Evolutionary conservation across 1,140 invertebrate species (phyloP), one percentile per base, ranked within the genome.

Genomic region (Carposina sasakii): DNA sequence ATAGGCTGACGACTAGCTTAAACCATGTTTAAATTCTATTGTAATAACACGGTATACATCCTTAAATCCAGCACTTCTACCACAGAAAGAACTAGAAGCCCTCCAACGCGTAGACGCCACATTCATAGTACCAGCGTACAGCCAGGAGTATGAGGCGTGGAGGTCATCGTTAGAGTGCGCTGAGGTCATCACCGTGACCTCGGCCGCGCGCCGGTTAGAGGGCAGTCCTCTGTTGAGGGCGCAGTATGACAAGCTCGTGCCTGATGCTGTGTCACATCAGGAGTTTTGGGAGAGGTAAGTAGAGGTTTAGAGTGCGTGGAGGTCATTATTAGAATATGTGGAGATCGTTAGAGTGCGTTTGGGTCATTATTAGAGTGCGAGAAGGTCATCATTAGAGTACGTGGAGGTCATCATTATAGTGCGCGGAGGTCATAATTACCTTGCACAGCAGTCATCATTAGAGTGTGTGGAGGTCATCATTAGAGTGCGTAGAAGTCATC

Each of bases 231-330:
- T 85, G 13, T 54, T 89, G 42, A 82, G 77, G 39, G 67, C 81
- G 1, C 86, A 88, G 64, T 87, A 88, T 42, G 67, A 82, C 36
- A 85, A 76, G 52, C 67, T 89, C 24, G 87, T 89, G 40, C 87
- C 88, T 1, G 81, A 88, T 48, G 81, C 84, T 9, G 83, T 88
- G 0, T 69, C 86, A 2, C 78, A 87, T 49, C 76, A 85, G 0
- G 62, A 86, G 28, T 89, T 89, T 61, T 89, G 88, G 88, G 87
- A 88, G 67, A 81, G 88, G 86, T 40, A 20, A 34, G 19, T 42
- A 4, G 16, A 36, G 10, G 12, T 22, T 28, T 43, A 50, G 2
- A 22, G 2, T 36, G 30, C n/a, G 5, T 85, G 76, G 82, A 56
- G 53, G 0, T 49, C 59, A 1, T 73, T 62, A 16, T 55, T 77